phyloP scores from a whole-genome alignment of 2,113 vertebrate genomes.

The Aegypius monachus region DNA sequence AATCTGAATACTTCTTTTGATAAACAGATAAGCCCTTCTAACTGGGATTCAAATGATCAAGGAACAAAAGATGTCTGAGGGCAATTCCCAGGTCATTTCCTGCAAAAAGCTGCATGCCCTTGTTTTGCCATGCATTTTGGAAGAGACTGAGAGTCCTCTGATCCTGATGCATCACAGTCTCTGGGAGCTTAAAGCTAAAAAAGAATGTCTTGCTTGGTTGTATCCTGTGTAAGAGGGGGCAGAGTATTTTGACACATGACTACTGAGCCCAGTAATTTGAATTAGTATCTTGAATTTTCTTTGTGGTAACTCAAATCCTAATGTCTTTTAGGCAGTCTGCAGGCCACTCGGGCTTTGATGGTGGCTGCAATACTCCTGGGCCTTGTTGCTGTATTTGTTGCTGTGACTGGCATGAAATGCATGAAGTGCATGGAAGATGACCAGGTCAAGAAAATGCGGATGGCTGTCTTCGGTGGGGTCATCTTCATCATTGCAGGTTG shows the following conservation, averaged over 20 bases:
- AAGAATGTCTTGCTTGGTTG: background rate
- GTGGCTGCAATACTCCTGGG: slow-evolving; percentile 82
- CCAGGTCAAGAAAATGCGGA: slow-evolving; percentile 75
- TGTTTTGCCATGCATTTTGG: background rate
- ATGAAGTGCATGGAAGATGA: slow-evolving; percentile 85
- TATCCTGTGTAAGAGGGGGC: background rate
- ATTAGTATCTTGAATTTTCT: background rate
- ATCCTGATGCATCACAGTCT: background rate
- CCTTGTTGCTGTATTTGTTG: slow-evolving; percentile 73
- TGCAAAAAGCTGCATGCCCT: background rate
- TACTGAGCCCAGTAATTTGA: background rate
- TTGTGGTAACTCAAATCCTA: background rate
- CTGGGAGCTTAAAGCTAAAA: background rate
- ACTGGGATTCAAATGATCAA: slow-evolving; percentile 49
- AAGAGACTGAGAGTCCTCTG: background rate
- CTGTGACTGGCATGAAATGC: slow-evolving; percentile 87
- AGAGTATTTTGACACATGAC: background rate
- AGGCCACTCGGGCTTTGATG: slow-evolving; percentile 86
- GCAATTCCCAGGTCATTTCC: slow-evolving; percentile 61
- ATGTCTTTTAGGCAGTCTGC: slow-evolving; percentile 75
- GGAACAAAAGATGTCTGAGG: slow-evolving; percentile 48
- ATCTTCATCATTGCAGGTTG: slow-evolving; percentile 84
- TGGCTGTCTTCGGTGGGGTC: slow-evolving; percentile 79
- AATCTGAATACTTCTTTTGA: slow-evolving; percentile 62
- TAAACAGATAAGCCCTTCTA: slow-evolving; percentile 40